These are phyloP conservation scores for Listrodromus nycthemerus DNA, from an alignment of 2,888 invertebrate species.

Conservation along the genomic window DNA sequence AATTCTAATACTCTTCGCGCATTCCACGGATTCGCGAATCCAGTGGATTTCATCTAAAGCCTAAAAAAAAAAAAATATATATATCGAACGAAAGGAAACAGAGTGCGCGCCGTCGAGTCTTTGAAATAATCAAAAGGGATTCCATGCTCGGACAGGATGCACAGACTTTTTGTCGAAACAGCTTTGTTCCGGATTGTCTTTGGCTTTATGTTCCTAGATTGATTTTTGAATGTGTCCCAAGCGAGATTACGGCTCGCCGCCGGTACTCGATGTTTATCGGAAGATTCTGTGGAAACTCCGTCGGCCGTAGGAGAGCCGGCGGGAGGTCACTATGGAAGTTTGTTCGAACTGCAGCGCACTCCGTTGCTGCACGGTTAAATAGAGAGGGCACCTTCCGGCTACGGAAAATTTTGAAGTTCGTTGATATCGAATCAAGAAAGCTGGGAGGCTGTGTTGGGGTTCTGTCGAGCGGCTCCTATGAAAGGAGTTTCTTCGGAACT, in stretches of 20 bases:
- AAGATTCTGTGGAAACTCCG: conserved; percentile 51
- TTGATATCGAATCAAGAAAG: conserved; percentile 61
- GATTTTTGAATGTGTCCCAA: not conserved
- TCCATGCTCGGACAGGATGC: not conserved
- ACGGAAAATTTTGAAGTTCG: conserved; percentile 62
- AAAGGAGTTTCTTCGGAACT: conserved; percentile 51
- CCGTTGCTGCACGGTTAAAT: conserved; percentile 28
- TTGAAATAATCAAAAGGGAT: not conserved
- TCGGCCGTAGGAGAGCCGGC: conserved; percentile 9
- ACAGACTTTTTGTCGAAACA: not conserved
- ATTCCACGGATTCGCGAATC: conserved; percentile 55
- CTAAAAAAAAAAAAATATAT: conserved; percentile 50
- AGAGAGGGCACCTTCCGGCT: conserved; percentile 16
- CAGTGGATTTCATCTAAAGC: conserved; percentile 54
- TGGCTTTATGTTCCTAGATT: not conserved
- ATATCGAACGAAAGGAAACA: conserved; percentile 40
- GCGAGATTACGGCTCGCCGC: not conserved
- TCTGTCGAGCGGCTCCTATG: conserved; percentile 27
- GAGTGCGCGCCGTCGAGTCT: conserved; percentile 49
- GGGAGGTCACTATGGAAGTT: conserved; percentile 50
- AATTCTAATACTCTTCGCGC: conserved; percentile 41
- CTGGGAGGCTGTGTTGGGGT: conserved; percentile 39
- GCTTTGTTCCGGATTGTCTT: not conserved
- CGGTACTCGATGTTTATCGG: conserved; percentile 59
- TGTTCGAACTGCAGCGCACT: conserved; percentile 33